Evolutionary conservation across 2,888 invertebrate species (phyloP), one percentile per base, ranked within the genome.

Genomic region (Calliphora vomitoria): DNA sequence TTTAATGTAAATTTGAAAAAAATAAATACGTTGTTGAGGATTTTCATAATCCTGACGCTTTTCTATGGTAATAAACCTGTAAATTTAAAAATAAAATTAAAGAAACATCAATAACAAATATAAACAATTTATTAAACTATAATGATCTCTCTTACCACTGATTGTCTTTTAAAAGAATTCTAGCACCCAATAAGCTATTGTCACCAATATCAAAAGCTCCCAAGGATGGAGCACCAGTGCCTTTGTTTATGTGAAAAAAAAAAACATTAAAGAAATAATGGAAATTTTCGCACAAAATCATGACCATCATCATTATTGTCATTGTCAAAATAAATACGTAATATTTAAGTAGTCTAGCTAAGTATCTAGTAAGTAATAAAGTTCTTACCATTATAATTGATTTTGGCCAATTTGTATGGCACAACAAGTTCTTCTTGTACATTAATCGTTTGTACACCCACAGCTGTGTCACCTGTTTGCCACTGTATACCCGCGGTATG

Each of bases 41-140:
- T 93, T 94, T 90, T 95, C 95, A 90, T 92, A 95, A 91, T 95
- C 95, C 90, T 95, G 95, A 82, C 94, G 94, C 89, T 85, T 90
- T 50, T 91, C 91, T 31, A 93, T 90, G 38, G 85, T 86, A 50
- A 93, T 89, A 58, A 88, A 82, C 92, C 92, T 92, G 69, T 8
- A 55, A 66, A 69, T 78, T 8, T 1, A 25, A 78, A 75, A 50
- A 4, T 20, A 25, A 11, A 75, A 60, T 18, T 3, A 60, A 5
- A 44, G 5, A 60, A 25, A 10, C 1, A n/a, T 68, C 11, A 18
- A 50, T 15, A 41, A 44, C 8, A 11, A 8, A 18, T 47, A 38
- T 3, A 35, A 10, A 68, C 35, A 44, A 11, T 35, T 25, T 47
- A 13, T 50, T 44, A 25, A 64, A 31, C 8, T 44, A 64, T 8